A percentile compares a stretch with the other conserved stretches of the same genome.
These are phyloP conservation scores for Mactra quadrangularis DNA, from an alignment of 1,140 invertebrate genomes.

Conservation along the genomic window DNA sequence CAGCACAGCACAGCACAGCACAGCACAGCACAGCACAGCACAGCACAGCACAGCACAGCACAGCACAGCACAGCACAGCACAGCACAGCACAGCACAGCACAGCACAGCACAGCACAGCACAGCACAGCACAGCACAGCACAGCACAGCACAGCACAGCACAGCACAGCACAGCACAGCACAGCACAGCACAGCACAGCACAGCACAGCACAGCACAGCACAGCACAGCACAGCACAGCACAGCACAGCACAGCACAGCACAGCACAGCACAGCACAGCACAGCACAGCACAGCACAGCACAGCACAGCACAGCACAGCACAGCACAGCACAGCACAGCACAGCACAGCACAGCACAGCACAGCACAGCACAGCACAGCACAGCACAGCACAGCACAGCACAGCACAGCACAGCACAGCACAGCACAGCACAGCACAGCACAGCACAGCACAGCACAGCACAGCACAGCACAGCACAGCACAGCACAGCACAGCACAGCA, in stretches of 20 bases:
- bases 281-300: not conserved
- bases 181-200: slow-evolving; percentile 58
- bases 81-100: slow-evolving; percentile 56
- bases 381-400: not conserved
- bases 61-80: slow-evolving; percentile 50
- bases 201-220: slow-evolving; percentile 54
- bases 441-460: slow-evolving; percentile 8
- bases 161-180: slow-evolving; percentile 60
- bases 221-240: no score
- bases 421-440: slow-evolving; percentile 9
- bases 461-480: slow-evolving; percentile 2
- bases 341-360: not conserved
- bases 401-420: not conserved
- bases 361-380: not conserved
- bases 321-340: slow-evolving; percentile 10
- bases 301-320: not conserved
- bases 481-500: slow-evolving; percentile 8
- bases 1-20: slow-evolving; percentile 45
- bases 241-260: slow-evolving; percentile 6
- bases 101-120: slow-evolving; percentile 56
- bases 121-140: slow-evolving; percentile 42
- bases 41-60: slow-evolving; percentile 14
- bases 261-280: slow-evolving; percentile 7
- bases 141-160: slow-evolving; percentile 59
- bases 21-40: slow-evolving; percentile 39